Conservation (phyloP, 2,888 invertebrate species). For the Galerucella pusilla region DNA sequence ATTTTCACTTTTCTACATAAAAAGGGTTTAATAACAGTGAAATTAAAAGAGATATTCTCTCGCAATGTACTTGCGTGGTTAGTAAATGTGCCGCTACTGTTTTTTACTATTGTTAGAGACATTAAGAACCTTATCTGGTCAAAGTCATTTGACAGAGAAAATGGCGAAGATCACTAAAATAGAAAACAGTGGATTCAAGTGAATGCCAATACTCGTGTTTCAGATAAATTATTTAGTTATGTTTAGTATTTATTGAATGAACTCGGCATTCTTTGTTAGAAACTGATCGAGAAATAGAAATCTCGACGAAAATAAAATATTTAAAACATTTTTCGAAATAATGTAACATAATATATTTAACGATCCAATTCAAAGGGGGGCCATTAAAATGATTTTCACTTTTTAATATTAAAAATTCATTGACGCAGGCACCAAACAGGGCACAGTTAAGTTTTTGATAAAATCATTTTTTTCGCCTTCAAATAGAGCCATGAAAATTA, state of each 20-base stretch:
- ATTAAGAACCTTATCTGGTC: constrained; percentile 9
- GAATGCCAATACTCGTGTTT: constrained; percentile 23
- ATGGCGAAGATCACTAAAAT: constrained; percentile 15
- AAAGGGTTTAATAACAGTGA: too few relatives aligned
- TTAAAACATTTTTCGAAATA: too few relatives aligned
- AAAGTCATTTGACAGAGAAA: constrained; percentile 8
- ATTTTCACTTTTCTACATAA: not conserved
- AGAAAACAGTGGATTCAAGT: constrained; percentile 1
- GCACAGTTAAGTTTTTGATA: too few relatives aligned
- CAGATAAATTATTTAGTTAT: constrained; percentile 11
- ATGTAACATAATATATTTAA: too few relatives aligned
- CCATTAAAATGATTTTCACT: too few relatives aligned
- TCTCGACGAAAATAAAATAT: not conserved
- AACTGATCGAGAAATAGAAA: not conserved
- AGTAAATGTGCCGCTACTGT: not conserved
- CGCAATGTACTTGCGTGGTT: not conserved
- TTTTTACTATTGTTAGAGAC: constrained; percentile 11
- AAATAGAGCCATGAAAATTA: too few relatives aligned
- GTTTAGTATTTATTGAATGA: not conserved
- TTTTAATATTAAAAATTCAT: too few relatives aligned
- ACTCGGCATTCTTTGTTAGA: constrained; percentile 11
- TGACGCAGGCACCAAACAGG: too few relatives aligned
- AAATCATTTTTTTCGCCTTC: too few relatives aligned
- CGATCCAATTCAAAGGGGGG: too few relatives aligned
- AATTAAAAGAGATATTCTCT: too few relatives aligned